phyloP scores from a whole-genome alignment of 2,113 vertebrate species.

The Cyprinodon variegatus region DNA sequence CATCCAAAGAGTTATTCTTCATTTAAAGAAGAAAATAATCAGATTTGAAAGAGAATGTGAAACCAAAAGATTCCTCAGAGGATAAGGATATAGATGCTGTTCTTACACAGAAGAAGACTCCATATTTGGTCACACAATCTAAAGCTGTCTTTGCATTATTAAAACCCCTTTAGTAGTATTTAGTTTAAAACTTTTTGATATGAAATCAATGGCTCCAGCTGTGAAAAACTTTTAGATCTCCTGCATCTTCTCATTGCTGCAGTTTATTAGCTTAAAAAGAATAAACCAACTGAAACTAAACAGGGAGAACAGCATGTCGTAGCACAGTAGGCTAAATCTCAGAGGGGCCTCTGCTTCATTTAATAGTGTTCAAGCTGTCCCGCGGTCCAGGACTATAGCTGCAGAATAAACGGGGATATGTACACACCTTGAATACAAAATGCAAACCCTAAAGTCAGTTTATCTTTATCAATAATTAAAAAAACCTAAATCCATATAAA shows the following conservation, averaged over 20 bases:
- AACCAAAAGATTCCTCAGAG: slow-evolving; percentile 50
- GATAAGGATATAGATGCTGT: slow-evolving; percentile 39
- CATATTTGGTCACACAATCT: slow-evolving; percentile 32
- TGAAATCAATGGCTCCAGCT: background rate
- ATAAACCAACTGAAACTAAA: background rate
- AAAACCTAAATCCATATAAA: slow-evolving; percentile 52
- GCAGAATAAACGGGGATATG: slow-evolving; percentile 22
- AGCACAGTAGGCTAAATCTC: background rate
- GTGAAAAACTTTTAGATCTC: background rate
- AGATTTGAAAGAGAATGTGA: slow-evolving; percentile 31
- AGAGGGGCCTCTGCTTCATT: background rate
- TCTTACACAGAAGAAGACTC: slow-evolving; percentile 15
- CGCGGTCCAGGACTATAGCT: background rate
- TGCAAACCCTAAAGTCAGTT: slow-evolving; percentile 29
- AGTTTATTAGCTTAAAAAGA: background rate
- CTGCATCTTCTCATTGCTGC: background rate
- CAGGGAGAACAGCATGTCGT: background rate
- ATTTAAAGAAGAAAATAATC: slow-evolving; percentile 21
- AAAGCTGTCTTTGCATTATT: slow-evolving; percentile 22
- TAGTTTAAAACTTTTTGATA: background rate
- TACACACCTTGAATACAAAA: slow-evolving; percentile 58
- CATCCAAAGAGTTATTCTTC: background rate
- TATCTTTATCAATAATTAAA: slow-evolving; percentile 57
- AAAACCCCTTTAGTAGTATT: slow-evolving; percentile 16
- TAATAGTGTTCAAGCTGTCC: slow-evolving; percentile 3